Percentiles rank a stretch among this genome's conserved stretches.
phyloP scores from a whole-genome alignment of 2,113 vertebrate species.

The Lota lota region DNA sequence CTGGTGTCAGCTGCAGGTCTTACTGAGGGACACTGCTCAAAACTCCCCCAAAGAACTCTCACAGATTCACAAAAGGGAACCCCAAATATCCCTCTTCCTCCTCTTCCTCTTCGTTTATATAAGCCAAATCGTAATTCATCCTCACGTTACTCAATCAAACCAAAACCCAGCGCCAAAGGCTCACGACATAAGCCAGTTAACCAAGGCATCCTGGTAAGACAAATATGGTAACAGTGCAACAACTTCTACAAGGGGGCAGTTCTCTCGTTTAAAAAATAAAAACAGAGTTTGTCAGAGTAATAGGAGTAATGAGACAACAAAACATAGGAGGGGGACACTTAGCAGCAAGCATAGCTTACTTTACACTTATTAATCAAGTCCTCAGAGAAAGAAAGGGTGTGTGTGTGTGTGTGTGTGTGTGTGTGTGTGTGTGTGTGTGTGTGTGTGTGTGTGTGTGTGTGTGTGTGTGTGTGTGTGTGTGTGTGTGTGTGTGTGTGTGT shows the following conservation, averaged over 20 bases:
- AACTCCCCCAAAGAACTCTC: background rate
- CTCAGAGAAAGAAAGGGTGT: constrained; percentile 26
- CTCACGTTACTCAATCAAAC: constrained; percentile 19
- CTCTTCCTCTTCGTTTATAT: background rate
- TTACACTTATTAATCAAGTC: constrained; percentile 53
- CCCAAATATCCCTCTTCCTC: background rate
- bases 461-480: too few relatives aligned
- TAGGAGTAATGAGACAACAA: constrained; percentile 40
- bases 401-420: too few relatives aligned
- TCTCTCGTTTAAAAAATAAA: constrained; percentile 37
- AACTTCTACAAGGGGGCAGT: constrained; percentile 4
- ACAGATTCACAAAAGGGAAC: constrained; percentile 1
- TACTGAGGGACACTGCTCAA: background rate
- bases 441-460: too few relatives aligned
- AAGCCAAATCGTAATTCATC: background rate
- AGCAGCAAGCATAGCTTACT: constrained; percentile 41
- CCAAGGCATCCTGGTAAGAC: background rate
- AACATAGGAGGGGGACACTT: constrained; percentile 48
- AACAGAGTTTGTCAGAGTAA: constrained; percentile 37
- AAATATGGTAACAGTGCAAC: constrained; percentile 12
- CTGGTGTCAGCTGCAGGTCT: background rate
- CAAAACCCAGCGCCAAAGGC: constrained; percentile 5
- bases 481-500: too few relatives aligned
- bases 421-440: too few relatives aligned
- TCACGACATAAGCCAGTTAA: background rate